Base-by-base conservation (phyloP, 2,888 invertebrate species). In the Achlya flavicornis region DNA sequence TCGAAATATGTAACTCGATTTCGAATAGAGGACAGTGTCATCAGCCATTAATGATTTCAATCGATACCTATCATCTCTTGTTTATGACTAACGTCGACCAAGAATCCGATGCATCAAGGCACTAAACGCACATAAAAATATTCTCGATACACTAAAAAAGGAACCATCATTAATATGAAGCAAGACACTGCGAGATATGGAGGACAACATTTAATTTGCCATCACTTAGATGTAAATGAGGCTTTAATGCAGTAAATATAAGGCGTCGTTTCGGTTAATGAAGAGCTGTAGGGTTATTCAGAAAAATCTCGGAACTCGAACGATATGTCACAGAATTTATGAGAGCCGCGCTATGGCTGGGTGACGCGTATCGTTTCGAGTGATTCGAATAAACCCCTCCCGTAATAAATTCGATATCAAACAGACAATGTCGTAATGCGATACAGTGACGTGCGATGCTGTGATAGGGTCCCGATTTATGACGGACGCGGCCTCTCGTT, bases 291-390 rank as follows among this genome's bases (percentile, higher is more conserved):
- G 83, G 84, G 83, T 80, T 80, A 78, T 81, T 41, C 46, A n/a
- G 77, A 85, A 88, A 87, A 88, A 88, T 88, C 86, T 88, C 78
- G 79, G 87, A 87, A 88, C 80, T 83, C 81, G 82, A 76, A 80
- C 89, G 88, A 90, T 91, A 91, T 90, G 91, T 91, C 91, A 89
- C 86, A 81, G 79, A 90, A 90, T 91, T 91, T 91, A 92, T 90
- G 90, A 90, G 88, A 80, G 79, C 73, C 83, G 80, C 80, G 75
- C 84, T 84, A 82, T 79, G 79, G 79, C 77, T 78, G 83, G 83
- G 80, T 90, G 90, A 90, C 90, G 86, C 53, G 53, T n/a, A 16
- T 19, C 84, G 86, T 84, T 83, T 73, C 84, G 86, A 87, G 83
- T 87, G 86, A 88, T 88, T 88, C 86, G 81, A 85, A 86, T 83